Base-by-base conservation (phyloP, 2,113 vertebrate species). In the Pipra filicauda region DNA sequence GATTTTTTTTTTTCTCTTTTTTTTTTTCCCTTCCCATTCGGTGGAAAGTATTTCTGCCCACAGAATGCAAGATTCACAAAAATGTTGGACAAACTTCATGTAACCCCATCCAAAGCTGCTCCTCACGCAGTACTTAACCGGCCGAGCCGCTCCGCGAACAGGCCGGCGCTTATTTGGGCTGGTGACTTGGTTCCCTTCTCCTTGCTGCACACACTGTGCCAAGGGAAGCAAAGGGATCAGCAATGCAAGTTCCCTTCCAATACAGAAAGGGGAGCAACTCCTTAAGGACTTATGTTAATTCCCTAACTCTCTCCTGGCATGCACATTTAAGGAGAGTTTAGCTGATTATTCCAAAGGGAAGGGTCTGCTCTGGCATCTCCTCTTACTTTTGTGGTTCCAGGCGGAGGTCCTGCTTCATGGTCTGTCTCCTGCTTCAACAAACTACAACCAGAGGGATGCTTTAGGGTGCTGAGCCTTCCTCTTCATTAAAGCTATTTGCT, bases 1-100 rank as follows among this genome's bases (percentile, higher is more conserved):
- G 8, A 28, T 24, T 74, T 82, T 41, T 52, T 74, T 57, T 57
- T 24, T 23, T 21, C 35, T 7, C 3, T 5, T 3, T 31, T 31
- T 41, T 48, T 7, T 4, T 6, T 3, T 7, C 55, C 69, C 24
- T 93, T 71, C 67, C 54, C 72, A 62, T 94, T 95, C 1, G 2
- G 77, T 89, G 88, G 94, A 97, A 97, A 96, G 65, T 94, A 87
- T 96, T 97, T 93, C 92, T 94, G 89, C 88, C 88, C 95, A 75
- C 91, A 95, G 94, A 96, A 96, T 5, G 55, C 62, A 77, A 61
- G 91, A 94, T 81, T 95, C 82, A 86, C 92, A 94, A 88, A 91
- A 97, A 91, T 65, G 89, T 62, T 94, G 95, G 92, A 72, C 93
- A 74, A 81, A 61, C 76, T 95, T 85, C 80, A 44, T 9, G 31